phyloP scores from a whole-genome alignment of 2,888 invertebrate genomes.

The Phytoseiulus persimilis region DNA sequence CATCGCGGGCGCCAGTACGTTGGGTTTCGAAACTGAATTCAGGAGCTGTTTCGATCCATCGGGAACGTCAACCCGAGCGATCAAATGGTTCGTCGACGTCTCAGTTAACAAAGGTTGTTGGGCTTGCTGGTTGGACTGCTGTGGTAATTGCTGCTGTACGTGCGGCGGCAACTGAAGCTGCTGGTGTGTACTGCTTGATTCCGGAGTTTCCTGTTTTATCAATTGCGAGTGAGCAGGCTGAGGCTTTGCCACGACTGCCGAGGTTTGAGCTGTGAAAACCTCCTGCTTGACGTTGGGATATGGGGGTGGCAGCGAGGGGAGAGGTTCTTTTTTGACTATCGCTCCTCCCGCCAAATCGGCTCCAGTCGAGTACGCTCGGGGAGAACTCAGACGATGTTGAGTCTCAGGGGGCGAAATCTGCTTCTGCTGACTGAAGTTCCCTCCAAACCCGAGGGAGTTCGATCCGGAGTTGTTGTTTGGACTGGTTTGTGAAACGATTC shows the following conservation, averaged over 20 bases:
- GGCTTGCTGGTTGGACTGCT: not conserved
- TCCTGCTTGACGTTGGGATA: not conserved
- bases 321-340: not conserved
- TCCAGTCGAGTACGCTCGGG: not conserved
- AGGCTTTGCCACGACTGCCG: not conserved
- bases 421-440: not conserved
- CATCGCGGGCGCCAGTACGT: not conserved
- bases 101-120: not conserved
- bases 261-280: not conserved
- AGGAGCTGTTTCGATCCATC: not conserved
- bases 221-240: not conserved
- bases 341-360: not conserved
- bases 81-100: not conserved
- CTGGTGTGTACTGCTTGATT: not conserved
- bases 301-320: not conserved
- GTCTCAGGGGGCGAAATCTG: constrained; percentile 14
- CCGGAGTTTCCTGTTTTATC: not conserved
- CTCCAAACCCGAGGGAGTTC: not conserved
- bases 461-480: constrained; percentile 34
- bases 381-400: constrained; percentile 23
- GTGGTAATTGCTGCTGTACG: not conserved
- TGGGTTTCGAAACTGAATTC: not conserved
- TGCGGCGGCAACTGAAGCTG: not conserved
- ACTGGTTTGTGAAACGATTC: constrained; percentile 21
- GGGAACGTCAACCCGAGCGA: not conserved